Evolutionary conservation across 2,113 vertebrate species (phyloP).

Genomic region (Terrapene triunguis): DNA sequence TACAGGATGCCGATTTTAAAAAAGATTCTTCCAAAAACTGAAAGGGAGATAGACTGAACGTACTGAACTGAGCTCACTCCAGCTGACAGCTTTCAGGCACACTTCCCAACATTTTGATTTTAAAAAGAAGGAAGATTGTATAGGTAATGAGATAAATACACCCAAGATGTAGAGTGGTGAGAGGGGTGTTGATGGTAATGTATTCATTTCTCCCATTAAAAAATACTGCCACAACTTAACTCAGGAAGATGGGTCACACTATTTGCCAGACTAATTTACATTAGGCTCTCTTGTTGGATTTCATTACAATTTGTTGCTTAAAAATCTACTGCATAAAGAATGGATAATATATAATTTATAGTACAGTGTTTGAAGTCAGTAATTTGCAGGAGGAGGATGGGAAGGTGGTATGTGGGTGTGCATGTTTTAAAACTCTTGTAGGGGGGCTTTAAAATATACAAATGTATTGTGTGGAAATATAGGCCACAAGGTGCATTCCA

Average conservation of each 20-base stretch:
- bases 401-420: background rate
- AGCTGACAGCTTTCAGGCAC: conserved; percentile 47
- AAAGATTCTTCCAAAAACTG: conserved; percentile 14
- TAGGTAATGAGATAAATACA: conserved; percentile 45
- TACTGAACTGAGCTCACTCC: background rate
- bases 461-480: background rate
- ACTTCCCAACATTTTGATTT: conserved; percentile 35
- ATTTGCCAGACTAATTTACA: background rate
- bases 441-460: background rate
- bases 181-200: background rate
- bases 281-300: background rate
- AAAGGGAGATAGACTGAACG: conserved; percentile 25
- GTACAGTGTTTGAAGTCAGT: background rate
- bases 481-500: background rate
- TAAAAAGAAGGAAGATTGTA: background rate
- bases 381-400: background rate
- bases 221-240: background rate
- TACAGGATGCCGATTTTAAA: conserved; percentile 59
- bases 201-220: conserved; percentile 6
- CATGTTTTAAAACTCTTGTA: background rate
- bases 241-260: background rate
- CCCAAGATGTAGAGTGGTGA: background rate
- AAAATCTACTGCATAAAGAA: background rate
- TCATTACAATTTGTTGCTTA: background rate
- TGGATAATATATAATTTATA: background rate